Conservation (phyloP, 2,113 vertebrate genomes). For the Excalfactoria chinensis region DNA sequence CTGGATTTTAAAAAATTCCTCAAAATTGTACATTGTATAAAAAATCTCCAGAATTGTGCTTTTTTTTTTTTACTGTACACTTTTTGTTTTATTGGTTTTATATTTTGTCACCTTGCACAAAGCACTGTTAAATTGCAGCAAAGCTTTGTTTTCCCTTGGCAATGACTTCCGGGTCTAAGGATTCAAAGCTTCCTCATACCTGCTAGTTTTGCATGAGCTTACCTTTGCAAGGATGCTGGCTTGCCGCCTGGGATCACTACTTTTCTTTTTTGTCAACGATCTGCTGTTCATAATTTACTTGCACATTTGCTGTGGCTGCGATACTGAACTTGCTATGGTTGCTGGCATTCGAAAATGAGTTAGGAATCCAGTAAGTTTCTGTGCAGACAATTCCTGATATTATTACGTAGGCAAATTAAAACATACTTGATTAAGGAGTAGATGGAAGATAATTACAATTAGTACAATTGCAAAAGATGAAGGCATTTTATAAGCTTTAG, state of each 20-base stretch:
- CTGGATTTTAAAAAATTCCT: constrained; percentile 26
- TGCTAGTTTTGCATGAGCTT: constrained; percentile 82
- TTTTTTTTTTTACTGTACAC: constrained; percentile 38
- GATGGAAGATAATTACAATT: background rate
- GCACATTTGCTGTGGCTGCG: constrained; percentile 79
- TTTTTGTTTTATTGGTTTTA: constrained; percentile 44
- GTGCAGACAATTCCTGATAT: background rate
- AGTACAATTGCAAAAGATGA: background rate
- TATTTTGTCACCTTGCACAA: constrained; percentile 56
- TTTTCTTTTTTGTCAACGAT: constrained; percentile 70
- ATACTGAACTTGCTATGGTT: constrained; percentile 70
- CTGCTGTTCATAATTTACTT: constrained; percentile 73
- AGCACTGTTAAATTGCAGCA: constrained; percentile 36
- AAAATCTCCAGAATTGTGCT: constrained; percentile 48
- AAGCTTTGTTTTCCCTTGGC: constrained; percentile 65
- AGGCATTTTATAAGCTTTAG: background rate
- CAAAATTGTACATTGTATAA: constrained; percentile 53
- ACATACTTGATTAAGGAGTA: background rate
- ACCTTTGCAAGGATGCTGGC: constrained; percentile 76
- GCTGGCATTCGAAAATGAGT: constrained; percentile 70
- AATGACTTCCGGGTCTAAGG: constrained; percentile 60
- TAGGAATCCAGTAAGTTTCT: constrained; percentile 66
- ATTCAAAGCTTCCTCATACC: constrained; percentile 73
- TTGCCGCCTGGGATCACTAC: constrained; percentile 56
- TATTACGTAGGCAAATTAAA: background rate